A percentile compares a stretch with the other conserved stretches of the same genome.
Evolutionary conservation across 2,888 invertebrate species (phyloP).

Genomic region (Hypsopygia costalis): DNA sequence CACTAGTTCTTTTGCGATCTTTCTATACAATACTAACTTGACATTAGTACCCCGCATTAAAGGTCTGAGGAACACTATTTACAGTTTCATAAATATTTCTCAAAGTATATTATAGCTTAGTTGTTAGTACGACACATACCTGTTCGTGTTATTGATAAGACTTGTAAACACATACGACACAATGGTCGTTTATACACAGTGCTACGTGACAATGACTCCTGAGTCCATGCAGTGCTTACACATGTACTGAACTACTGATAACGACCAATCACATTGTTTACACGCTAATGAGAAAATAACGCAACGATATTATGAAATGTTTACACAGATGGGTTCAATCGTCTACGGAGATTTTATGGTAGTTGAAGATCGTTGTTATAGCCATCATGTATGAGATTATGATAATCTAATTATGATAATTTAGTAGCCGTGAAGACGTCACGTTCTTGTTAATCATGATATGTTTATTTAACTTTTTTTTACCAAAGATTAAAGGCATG

Average conservation of each 20-base stretch:
- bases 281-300: conserved; percentile 33
- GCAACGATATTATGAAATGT: conserved; percentile 10
- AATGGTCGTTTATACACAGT: conserved; percentile 45
- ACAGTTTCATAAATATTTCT: no score
- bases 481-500: no score
- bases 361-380: neutral
- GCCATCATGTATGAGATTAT: no score
- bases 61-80: no score
- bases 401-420: no score
- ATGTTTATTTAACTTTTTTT: no score
- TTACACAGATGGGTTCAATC: neutral
- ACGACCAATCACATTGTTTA: conserved; percentile 35
- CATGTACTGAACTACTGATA: conserved; percentile 27
- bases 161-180: conserved; percentile 58
- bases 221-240: conserved; percentile 16
- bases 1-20: no score
- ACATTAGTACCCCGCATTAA: no score
- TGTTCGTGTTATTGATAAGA: conserved; percentile 67
- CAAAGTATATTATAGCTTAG: conserved; percentile 22
- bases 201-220: conserved; percentile 67
- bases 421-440: no score
- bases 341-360: neutral
- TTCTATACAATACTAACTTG: no score
- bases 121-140: conserved; percentile 25
- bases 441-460: no score